A percentile compares a stretch with the other conserved stretches of the same genome.
Evolutionary conservation across 2,888 invertebrate species (phyloP).

Genomic region (Synanthedon formicaeformis): DNA sequence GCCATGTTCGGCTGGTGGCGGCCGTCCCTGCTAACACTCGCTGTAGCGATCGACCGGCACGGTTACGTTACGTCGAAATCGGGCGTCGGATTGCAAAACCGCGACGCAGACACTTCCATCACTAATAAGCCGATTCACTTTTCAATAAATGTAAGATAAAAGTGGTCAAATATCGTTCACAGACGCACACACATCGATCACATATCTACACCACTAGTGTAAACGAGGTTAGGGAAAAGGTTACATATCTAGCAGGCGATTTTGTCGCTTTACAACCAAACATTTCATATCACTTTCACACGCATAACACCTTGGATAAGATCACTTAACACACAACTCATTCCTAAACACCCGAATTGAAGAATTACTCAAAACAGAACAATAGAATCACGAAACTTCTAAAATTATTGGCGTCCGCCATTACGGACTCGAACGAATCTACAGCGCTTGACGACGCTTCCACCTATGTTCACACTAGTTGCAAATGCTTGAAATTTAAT

Average conservation of each 20-base stretch:
- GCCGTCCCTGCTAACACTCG: constrained; percentile 73
- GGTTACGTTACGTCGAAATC: constrained; percentile 71
- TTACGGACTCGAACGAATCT: constrained; percentile 65
- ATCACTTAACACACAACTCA: constrained; percentile 52
- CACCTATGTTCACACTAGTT: constrained; percentile 65
- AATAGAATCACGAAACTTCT: constrained; percentile 69
- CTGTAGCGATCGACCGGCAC: constrained; percentile 69
- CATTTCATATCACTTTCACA: constrained; percentile 65
- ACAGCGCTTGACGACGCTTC: constrained; percentile 65
- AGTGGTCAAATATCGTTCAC: constrained; percentile 73
- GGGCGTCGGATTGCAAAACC: constrained; percentile 67
- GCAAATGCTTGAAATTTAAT: constrained; percentile 18
- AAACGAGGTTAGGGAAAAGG: constrained; percentile 83
- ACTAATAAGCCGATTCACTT: constrained; percentile 56
- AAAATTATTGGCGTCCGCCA: constrained; percentile 71
- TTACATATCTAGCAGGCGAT: constrained; percentile 73
- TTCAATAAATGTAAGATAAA: constrained; percentile 59
- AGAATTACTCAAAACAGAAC: constrained; percentile 57
- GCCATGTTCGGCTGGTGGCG: constrained; percentile 79
- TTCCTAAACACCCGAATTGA: constrained; percentile 40
- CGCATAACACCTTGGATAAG: constrained; percentile 42
- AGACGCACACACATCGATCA: constrained; percentile 80
- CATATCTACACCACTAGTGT: constrained; percentile 81
- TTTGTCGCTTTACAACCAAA: constrained; percentile 65
- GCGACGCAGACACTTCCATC: constrained; percentile 70